Conservation (phyloP, 2,797 vertebrate species). For the Acanthurus lineatus region DNA sequence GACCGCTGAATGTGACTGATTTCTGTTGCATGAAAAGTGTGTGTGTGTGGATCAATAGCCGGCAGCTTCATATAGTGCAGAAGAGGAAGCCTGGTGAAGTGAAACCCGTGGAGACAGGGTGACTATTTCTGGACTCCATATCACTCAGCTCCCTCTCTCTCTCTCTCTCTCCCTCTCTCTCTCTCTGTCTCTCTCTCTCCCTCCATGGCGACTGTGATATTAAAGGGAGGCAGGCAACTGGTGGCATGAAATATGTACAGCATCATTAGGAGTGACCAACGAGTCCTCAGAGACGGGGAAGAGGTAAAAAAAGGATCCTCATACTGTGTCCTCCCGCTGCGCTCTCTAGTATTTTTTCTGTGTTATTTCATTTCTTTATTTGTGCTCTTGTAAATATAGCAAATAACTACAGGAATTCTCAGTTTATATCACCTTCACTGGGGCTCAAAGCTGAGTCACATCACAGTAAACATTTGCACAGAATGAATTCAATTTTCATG, state of each 20-base stretch:
- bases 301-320: constrained; percentile 10
- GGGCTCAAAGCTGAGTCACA: background rate
- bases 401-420: background rate
- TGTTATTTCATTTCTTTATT: constrained; percentile 5
- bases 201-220: constrained; percentile 57
- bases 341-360: background rate
- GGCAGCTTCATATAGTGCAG: constrained; percentile 33
- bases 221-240: constrained; percentile 60
- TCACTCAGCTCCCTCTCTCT: constrained; percentile 47
- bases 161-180: constrained; percentile 22
- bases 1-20: background rate
- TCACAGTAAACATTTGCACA: background rate
- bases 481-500: too few species aligned
- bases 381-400: background rate
- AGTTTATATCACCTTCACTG: too few species aligned
- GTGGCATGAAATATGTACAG: constrained; percentile 72
- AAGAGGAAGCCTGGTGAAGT: constrained; percentile 39
- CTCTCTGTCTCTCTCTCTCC: constrained; percentile 12
- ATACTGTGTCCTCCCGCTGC: constrained; percentile 15
- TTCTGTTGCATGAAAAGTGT: too few species aligned
- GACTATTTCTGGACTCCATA: constrained; percentile 71
- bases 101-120: constrained; percentile 58
- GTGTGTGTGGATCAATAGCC: constrained; percentile 37
- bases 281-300: constrained; percentile 10
- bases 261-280: constrained; percentile 63